Conservation (phyloP, 2,888 invertebrate genomes). For the Acanthopleura granulata region DNA sequence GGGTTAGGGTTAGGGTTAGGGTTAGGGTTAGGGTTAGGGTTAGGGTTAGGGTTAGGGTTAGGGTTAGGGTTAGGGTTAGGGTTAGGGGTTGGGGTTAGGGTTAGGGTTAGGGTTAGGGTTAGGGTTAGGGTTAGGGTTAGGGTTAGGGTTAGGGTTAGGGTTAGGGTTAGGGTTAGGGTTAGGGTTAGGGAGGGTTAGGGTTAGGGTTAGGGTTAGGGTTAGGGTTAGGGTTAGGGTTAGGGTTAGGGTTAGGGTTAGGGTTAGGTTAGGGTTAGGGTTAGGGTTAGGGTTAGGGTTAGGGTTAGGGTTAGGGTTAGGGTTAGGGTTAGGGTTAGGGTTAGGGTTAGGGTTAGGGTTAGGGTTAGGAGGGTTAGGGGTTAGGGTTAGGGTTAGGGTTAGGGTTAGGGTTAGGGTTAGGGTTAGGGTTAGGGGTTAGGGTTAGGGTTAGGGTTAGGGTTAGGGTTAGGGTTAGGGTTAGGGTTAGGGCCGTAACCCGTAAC, state of each 20-base stretch:
- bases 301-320: constrained; percentile 31
- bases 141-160: constrained; percentile 23
- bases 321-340: constrained; percentile 23
- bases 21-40: constrained; percentile 39
- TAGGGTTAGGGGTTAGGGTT: constrained; percentile 24
- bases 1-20: constrained; percentile 36
- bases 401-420: constrained; percentile 36
- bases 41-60: constrained; percentile 32
- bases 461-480: constrained; percentile 24
- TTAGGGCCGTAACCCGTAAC: too few species aligned
- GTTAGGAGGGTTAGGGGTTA: constrained; percentile 21
- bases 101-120: constrained; percentile 37
- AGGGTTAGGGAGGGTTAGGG: constrained; percentile 21
- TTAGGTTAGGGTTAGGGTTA: constrained; percentile 25
- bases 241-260: constrained; percentile 28
- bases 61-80: constrained; percentile 7
- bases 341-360: constrained; percentile 21
- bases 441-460: constrained; percentile 24
- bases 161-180: constrained; percentile 39
- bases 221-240: constrained; percentile 35
- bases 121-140: constrained; percentile 33
- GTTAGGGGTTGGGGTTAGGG: constrained; percentile 39
- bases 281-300: constrained; percentile 23
- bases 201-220: constrained; percentile 38
- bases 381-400: constrained; percentile 37